phyloP scores from a whole-genome alignment of 1,140 invertebrate genomes.

The Heliconius congener region DNA sequence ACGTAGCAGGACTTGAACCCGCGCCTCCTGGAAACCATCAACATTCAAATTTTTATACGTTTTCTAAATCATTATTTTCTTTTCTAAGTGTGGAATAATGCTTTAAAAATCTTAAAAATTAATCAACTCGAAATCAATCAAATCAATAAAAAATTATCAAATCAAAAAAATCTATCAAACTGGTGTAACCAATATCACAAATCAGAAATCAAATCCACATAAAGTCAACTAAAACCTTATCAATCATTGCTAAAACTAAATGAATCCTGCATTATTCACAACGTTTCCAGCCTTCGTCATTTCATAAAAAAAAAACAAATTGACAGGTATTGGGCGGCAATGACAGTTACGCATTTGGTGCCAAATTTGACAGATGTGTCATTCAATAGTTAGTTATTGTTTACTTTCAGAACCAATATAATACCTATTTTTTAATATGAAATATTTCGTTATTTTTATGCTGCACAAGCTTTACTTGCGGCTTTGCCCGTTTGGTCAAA shows the following conservation, averaged over 20 bases:
- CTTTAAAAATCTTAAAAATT: no score
- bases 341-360: slow-evolving; percentile 43
- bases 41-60: no score
- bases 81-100: no score
- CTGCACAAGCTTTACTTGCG: no score
- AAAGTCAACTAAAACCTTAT: slow-evolving; percentile 27
- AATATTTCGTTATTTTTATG: background rate
- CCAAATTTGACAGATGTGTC: slow-evolving; percentile 41
- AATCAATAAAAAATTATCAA: background rate
- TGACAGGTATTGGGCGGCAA: slow-evolving; percentile 37
- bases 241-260: slow-evolving; percentile 37
- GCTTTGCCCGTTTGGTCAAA: no score
- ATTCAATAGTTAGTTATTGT: slow-evolving; percentile 39
- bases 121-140: no score
- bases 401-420: slow-evolving; percentile 4
- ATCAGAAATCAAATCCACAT: slow-evolving; percentile 16
- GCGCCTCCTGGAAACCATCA: no score
- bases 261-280: slow-evolving; percentile 33
- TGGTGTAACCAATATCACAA: background rate
- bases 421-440: background rate
- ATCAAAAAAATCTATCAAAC: background rate
- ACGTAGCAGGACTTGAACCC: no score
- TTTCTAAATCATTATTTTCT: no score
- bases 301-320: slow-evolving; percentile 41
- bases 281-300: slow-evolving; percentile 39